phyloP scores from a whole-genome alignment of 2,797 vertebrate genomes.

The Sardinella longiceps region DNA sequence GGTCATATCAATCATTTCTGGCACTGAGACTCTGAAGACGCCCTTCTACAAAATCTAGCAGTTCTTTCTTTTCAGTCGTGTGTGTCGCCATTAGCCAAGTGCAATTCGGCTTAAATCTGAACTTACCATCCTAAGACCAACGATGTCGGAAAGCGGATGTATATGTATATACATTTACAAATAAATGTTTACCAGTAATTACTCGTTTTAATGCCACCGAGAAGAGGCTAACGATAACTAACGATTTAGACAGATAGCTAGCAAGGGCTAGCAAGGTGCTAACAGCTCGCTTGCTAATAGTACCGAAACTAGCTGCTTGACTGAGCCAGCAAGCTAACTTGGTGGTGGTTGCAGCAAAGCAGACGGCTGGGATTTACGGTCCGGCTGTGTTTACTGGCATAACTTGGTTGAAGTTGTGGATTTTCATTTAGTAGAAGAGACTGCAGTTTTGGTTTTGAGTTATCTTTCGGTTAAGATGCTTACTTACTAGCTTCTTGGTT shows the following conservation, averaged over 20 bases:
- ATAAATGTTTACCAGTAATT: neutral
- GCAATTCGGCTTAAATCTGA: neutral
- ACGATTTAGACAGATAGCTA: conserved; percentile 12
- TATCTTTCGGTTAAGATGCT: neutral
- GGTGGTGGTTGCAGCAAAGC: neutral
- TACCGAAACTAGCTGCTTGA: neutral
- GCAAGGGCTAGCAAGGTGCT: conserved; percentile 15
- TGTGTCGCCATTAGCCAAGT: conserved; percentile 17
- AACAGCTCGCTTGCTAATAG: conserved; percentile 1
- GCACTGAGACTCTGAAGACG: neutral
- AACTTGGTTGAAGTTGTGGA: neutral
- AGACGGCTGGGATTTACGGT: neutral
- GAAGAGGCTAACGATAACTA: neutral
- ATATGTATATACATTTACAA: neutral
- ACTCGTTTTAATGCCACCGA: conserved; percentile 1
- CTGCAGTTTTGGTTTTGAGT: neutral
- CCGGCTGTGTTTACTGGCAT: neutral
- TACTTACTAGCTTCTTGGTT: neutral
- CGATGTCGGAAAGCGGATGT: neutral
- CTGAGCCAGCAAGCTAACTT: neutral
- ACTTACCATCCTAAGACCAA: too few relatives aligned
- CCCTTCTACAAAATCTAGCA: neutral
- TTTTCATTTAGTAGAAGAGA: neutral
- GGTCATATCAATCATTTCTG: neutral
- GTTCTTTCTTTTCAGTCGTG: conserved; percentile 1